phyloP scores from a whole-genome alignment of 2,888 invertebrate species.

The Cordilura impudica region DNA sequence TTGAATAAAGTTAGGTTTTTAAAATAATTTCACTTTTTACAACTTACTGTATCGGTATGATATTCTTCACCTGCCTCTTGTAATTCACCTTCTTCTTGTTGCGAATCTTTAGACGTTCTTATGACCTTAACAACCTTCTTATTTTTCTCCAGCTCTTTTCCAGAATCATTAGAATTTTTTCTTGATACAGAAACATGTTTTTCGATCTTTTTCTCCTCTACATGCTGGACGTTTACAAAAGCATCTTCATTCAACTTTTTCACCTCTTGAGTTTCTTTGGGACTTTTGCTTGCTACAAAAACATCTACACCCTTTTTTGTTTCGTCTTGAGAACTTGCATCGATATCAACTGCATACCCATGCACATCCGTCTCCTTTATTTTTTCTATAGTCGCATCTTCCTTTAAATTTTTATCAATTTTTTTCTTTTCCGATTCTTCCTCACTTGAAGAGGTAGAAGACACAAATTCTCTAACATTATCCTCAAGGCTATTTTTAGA shows the following conservation, averaged over 20 bases:
- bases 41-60: constrained; percentile 10
- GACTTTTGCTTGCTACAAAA: background rate
- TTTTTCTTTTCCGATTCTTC: too few relatives aligned
- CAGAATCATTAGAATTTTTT: background rate
- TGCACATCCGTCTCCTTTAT: too few relatives aligned
- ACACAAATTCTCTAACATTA: background rate
- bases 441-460: too few relatives aligned
- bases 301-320: background rate
- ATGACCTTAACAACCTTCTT: background rate
- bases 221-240: background rate
- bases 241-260: background rate
- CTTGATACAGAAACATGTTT: background rate
- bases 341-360: too few relatives aligned
- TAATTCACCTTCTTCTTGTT: constrained; percentile 33
- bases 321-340: too few relatives aligned
- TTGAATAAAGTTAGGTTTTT: background rate
- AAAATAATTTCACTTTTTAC: background rate
- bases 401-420: too few relatives aligned
- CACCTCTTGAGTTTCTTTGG: background rate
- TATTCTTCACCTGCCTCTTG: background rate
- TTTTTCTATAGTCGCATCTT: too few relatives aligned
- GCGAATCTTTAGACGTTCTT: background rate
- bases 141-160: background rate
- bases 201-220: background rate
- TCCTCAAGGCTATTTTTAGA: background rate